Evolutionary conservation across 1,140 invertebrate species (phyloP).

Genomic region (Leptoteleia sp.): DNA sequence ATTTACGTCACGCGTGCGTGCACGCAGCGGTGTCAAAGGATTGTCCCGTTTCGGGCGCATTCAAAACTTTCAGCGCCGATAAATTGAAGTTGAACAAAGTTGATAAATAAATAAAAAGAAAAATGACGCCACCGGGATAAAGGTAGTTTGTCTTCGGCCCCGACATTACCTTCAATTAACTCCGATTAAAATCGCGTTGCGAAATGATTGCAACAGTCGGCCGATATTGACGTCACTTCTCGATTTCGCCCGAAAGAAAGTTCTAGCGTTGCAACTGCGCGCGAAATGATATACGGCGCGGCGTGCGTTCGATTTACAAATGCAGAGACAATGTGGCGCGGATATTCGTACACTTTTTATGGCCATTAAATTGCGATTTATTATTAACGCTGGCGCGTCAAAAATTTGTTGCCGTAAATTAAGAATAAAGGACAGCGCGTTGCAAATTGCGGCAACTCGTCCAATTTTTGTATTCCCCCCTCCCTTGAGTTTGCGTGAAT

Average conservation of each 20-base stretch:
- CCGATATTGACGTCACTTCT: conserved; percentile 56
- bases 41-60: too few relatives aligned
- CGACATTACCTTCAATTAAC: conserved; percentile 65
- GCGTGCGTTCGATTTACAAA: conserved; percentile 20
- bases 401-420: conserved; percentile 9
- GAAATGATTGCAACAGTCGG: conserved; percentile 63
- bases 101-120: too few relatives aligned
- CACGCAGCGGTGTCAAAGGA: too few relatives aligned
- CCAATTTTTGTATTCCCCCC: conserved; percentile 1
- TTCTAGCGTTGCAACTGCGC: conserved; percentile 17
- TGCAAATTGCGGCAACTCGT: conserved; percentile 23
- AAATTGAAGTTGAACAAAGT: too few relatives aligned
- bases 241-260: conserved; percentile 53
- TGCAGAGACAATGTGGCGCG: conserved; percentile 16
- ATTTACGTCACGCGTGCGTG: too few relatives aligned
- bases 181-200: conserved; percentile 72
- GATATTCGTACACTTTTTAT: conserved; percentile 25
- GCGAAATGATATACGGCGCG: conserved; percentile 23
- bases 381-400: conserved; percentile 6
- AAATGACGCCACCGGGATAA: too few relatives aligned
- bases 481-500: too few relatives aligned
- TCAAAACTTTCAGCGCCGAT: too few relatives aligned
- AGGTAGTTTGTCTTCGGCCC: background rate
- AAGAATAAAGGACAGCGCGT: conserved; percentile 5
- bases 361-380: conserved; percentile 19